Evolutionary conservation across 2,113 vertebrate species (phyloP), one percentile per base, ranked within the genome.

Genomic region (Perca fluviatilis): DNA sequence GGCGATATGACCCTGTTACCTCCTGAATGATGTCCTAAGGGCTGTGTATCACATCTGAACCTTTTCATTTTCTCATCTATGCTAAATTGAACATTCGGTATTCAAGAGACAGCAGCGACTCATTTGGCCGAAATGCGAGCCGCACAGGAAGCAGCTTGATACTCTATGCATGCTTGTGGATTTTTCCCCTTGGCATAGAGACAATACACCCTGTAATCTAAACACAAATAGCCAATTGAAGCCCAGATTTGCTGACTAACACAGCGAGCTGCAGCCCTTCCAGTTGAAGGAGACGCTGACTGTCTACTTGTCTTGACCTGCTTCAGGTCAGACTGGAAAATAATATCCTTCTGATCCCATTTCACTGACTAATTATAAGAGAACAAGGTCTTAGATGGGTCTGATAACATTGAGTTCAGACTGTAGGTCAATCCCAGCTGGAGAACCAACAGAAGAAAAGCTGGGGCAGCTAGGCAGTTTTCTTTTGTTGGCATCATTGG

Each of bases 311-410:
- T 63, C 53, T 30, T 78, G 81, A 83, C 81, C 66, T 1, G n/a
- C 50, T 85, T 11, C 57, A 79, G 90, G 82, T 85, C 90, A 77
- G 23, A 79, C n/a, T 7, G 62, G 65, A 81, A 77, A 84, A 73
- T 9, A 80, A 85, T 70, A 87, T 69, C 68, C 65, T 65, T 73
- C 73, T 77, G 85, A 84, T 89, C 77, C 63, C 43, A 84, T 92
- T 92, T 89, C 83, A 85, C 84, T 68, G 74, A 83, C 83, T 79
- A 85, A 69, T 78, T 64, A 81, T 79, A 51, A 11, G 40, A 75
- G 36, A 73, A 73, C n/a, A 51, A 62, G n/a, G 73, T 50, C 63
- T 77, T 36, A 49, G 57, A 61, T 56, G 36, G 3, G 47, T 43
- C 58, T 49, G 51, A 65, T 65, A 30, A 64, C 5, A 2, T 3